Conservation (phyloP, 2,888 invertebrate species). For the Tachina fera region DNA sequence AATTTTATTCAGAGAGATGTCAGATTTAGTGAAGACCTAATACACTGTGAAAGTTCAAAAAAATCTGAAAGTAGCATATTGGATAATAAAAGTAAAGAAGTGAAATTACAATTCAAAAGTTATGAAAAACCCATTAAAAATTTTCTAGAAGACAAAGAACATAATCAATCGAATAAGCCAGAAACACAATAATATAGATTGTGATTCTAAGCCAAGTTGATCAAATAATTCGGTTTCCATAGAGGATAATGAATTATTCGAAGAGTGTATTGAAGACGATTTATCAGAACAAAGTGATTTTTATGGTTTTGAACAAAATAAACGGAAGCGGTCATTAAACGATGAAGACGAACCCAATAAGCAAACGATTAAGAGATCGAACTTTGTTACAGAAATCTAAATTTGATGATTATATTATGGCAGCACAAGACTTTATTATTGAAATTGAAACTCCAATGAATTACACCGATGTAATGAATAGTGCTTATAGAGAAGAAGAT, state of each 20-base stretch:
- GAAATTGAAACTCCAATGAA: conserved; percentile 17
- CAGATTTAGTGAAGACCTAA: conserved; percentile 25
- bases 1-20: conserved; percentile 23
- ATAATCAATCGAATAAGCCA: background rate
- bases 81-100: background rate
- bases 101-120: conserved; percentile 13
- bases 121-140: background rate
- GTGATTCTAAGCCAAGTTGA: background rate
- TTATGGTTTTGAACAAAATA: conserved; percentile 15
- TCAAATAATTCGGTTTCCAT: background rate
- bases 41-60: background rate
- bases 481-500: background rate
- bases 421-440: conserved; percentile 8
- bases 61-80: background rate
- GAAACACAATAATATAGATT: background rate
- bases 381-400: background rate
- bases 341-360: conserved; percentile 13
- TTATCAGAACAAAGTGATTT: conserved; percentile 14
- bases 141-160: too few relatives aligned
- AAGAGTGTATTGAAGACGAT: conserved; percentile 5
- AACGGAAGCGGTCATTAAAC: background rate
- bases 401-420: conserved; percentile 21
- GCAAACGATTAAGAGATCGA: conserved; percentile 23
- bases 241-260: background rate
- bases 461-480: background rate